Evolutionary conservation across 2,113 vertebrate genomes (phyloP), one percentile per base, ranked within the genome.

Genomic region (Galemys pyrenaicus): DNA sequence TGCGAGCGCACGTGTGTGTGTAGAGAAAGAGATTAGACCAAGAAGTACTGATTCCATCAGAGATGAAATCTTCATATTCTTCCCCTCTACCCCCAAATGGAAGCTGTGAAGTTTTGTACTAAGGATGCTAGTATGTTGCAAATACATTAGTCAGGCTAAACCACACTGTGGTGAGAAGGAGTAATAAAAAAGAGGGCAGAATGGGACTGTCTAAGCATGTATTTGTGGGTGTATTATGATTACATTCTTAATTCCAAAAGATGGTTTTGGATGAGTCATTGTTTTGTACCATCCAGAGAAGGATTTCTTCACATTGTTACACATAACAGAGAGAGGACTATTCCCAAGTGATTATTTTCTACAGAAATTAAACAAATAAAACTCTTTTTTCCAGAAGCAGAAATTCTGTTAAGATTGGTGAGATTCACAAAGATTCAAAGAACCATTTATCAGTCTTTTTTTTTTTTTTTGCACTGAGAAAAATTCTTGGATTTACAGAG

Each of bases 181-280:
- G 15, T 71, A 79, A 78, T 22, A 62, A 68, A 86, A 86, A 86
- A 65, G 39, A 81, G n/a, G 56, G 71, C 35, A 64, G 35, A 77
- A n/a, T n/a, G 64, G 56, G 68, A 77, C n/a, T 84, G 81, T 49
- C 77, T 58, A n/a, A 64, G 30, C 92, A 80, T 9, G 85, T 28
- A 58, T 60, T 87, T 39, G 65, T 1, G 28, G 41, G 32, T 64
- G 4, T 44, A 39, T 75, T 56, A 56, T 4, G 49, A 58, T 75
- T 64, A 81, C 39, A 56, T 54, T 82, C 75, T 92, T 73, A 94
- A 89, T 56, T 92, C 80, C 32, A 92, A 86, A 60, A 86, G 67
- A 87, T 9, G n/a, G 68, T 67, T 89, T 83, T 60, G 65, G 71
- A 58, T 94, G 89, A 96, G 58, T 92, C 94, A 95, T n/a, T 92